These are phyloP conservation scores for Paratrypauchen microcephalus DNA, from an alignment of 2,797 vertebrate species.

Conservation along the genomic window DNA sequence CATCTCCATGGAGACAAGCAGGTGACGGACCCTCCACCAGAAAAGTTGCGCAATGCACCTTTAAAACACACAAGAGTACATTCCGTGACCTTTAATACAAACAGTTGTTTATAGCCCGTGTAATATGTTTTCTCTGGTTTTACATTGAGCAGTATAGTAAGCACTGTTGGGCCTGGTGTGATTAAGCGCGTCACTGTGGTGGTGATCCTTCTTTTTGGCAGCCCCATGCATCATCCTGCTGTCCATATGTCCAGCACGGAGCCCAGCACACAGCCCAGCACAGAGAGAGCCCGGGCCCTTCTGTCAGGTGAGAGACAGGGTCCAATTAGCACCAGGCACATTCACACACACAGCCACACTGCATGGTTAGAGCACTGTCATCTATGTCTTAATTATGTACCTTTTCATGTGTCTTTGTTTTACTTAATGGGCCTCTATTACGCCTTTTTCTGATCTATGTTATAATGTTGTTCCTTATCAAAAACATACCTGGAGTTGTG, in stretches of 20 bases:
- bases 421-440: too few relatives aligned
- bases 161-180: slow-evolving; percentile 39
- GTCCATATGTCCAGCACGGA: slow-evolving; percentile 66
- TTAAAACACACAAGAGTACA: too few relatives aligned
- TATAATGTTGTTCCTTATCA: too few relatives aligned
- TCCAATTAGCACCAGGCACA: slow-evolving; percentile 66
- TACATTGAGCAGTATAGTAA: neutral
- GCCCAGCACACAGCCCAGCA: slow-evolving; percentile 16
- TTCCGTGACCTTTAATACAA: too few relatives aligned
- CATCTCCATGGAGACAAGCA: too few relatives aligned
- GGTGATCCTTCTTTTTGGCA: slow-evolving; percentile 69
- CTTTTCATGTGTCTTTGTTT: neutral
- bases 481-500: too few relatives aligned
- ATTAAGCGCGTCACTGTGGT: slow-evolving; percentile 55
- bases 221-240: slow-evolving; percentile 45
- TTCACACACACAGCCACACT: slow-evolving; percentile 29
- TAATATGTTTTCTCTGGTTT: neutral
- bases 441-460: too few relatives aligned
- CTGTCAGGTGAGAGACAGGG: slow-evolving; percentile 68
- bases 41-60: too few relatives aligned
- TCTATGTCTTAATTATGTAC: neutral
- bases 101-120: too few relatives aligned
- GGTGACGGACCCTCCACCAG: too few relatives aligned
- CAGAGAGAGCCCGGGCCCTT: slow-evolving; percentile 50
- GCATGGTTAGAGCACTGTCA: slow-evolving; percentile 18